phyloP scores from a whole-genome alignment of 1,140 invertebrate genomes.

The Drosophila pallidifrons region DNA sequence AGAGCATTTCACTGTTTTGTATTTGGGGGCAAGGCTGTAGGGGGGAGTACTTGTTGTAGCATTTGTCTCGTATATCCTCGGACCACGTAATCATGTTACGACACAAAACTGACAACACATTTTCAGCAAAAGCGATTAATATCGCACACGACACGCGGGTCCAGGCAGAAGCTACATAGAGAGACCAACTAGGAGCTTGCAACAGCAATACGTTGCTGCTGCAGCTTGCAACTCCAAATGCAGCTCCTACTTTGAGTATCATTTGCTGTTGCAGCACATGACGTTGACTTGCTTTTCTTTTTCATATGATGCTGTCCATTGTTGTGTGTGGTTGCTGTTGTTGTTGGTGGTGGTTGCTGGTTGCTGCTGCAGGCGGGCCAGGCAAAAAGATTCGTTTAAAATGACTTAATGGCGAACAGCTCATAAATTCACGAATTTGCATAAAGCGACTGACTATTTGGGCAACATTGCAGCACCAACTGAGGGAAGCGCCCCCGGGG shows the following conservation, averaged over 20 bases:
- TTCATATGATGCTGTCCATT: constrained; percentile 57
- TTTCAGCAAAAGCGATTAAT: constrained; percentile 84
- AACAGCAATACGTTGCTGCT: not conserved
- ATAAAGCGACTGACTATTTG: constrained; percentile 69
- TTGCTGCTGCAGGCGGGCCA: constrained; percentile 44
- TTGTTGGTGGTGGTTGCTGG: constrained; percentile 29
- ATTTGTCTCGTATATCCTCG: constrained; percentile 48
- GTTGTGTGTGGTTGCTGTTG: constrained; percentile 43
- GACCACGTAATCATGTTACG: constrained; percentile 80
- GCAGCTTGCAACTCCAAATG: constrained; percentile 17
- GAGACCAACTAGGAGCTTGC: constrained; percentile 1
- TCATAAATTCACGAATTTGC: constrained; percentile 84
- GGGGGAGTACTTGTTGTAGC: not conserved
- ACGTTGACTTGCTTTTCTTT: constrained; percentile 61
- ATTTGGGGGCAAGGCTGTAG: not conserved
- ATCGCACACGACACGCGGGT: constrained; percentile 72
- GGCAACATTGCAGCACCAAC: constrained; percentile 46
- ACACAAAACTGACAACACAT: constrained; percentile 83
- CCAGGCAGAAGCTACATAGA: constrained; percentile 22
- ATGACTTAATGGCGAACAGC: constrained; percentile 83
- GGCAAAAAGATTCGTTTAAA: constrained; percentile 73
- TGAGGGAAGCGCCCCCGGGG: constrained; percentile 67
- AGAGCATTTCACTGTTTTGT: constrained; percentile 4
- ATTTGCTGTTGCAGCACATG: constrained; percentile 32
- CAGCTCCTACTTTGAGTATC: constrained; percentile 38